phyloP scores from a whole-genome alignment of 2,797 vertebrate species.

The Tympanoctomys barrerae region DNA sequence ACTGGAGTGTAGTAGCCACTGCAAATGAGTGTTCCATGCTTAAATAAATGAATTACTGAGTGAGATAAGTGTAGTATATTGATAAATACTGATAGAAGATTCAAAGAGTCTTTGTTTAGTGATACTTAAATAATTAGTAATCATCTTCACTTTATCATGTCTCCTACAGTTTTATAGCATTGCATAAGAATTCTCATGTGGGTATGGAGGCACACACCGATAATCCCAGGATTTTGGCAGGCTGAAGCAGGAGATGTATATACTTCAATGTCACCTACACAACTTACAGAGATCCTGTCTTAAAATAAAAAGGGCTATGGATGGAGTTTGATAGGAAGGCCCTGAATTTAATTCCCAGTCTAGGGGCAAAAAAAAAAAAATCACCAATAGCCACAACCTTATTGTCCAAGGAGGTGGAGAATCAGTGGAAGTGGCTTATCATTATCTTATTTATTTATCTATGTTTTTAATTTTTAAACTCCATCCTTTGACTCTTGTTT shows the following conservation, averaged over 20 bases:
- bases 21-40: constrained; percentile 14
- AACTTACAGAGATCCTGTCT: not conserved
- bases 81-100: not conserved
- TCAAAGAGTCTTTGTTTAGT: not conserved
- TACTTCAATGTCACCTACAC: not conserved
- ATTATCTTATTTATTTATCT: not conserved
- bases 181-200: constrained; percentile 2
- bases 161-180: not conserved
- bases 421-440: not conserved
- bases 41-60: not conserved
- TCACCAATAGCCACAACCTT: not conserved
- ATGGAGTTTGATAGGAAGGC: not conserved
- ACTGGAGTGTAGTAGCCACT: not conserved
- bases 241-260: not conserved
- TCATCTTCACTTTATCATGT: not conserved
- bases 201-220: not conserved
- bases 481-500: constrained; percentile 20
- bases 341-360: not conserved
- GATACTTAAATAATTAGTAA: not conserved
- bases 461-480: not conserved
- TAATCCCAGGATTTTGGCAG: not conserved
- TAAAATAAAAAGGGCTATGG: not conserved
- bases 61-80: not conserved
- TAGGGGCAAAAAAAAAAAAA: not conserved
- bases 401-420: not conserved